Conservation (phyloP, 2,113 vertebrate genomes). For the Tragulus kanchil region DNA sequence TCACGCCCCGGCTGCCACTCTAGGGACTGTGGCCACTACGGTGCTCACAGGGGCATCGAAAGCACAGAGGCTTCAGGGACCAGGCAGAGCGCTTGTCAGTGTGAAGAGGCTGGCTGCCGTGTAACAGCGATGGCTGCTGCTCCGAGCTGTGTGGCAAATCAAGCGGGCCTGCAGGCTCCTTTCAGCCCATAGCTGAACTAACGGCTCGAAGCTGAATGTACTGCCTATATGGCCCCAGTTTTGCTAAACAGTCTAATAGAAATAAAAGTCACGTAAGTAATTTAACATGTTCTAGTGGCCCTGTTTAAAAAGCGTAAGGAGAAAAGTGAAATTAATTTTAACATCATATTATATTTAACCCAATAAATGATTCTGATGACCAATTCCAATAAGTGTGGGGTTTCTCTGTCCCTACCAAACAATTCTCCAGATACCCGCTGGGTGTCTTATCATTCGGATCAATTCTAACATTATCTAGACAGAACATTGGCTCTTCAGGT, state of each 20-base stretch:
- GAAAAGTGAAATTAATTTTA: constrained; percentile 33
- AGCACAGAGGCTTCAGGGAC: neutral
- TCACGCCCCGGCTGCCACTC: neutral
- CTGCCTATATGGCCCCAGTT: neutral
- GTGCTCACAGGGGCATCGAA: neutral
- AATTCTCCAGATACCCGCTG: neutral
- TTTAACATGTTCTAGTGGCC: neutral
- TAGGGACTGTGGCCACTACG: neutral
- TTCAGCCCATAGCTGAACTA: neutral
- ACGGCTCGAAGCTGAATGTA: neutral
- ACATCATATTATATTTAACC: neutral
- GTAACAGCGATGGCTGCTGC: neutral
- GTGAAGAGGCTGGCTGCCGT: neutral
- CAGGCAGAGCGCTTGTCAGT: neutral
- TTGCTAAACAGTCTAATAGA: neutral
- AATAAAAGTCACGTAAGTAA: neutral
- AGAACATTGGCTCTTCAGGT: neutral
- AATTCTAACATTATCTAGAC: neutral
- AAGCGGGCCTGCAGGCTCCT: neutral
- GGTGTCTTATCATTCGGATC: neutral
- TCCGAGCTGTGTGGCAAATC: neutral
- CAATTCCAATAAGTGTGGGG: neutral
- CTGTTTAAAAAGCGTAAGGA: neutral
- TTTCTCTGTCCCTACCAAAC: neutral
- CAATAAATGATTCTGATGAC: neutral